These are phyloP conservation scores for Chauna torquata DNA, from an alignment of 2,113 vertebrate genomes.

Conservation along the genomic window DNA sequence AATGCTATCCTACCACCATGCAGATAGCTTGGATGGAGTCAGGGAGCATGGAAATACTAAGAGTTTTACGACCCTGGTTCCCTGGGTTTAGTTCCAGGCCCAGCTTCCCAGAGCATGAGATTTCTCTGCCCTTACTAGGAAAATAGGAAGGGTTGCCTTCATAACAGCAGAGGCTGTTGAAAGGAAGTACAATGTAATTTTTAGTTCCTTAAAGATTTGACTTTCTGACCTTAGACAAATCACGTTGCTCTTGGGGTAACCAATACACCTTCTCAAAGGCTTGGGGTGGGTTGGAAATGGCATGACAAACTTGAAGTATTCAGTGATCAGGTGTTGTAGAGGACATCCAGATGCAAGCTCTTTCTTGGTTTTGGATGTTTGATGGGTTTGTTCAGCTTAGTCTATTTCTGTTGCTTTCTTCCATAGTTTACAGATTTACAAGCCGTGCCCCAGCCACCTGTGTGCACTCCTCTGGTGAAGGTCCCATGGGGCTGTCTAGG, in stretches of 20 bases:
- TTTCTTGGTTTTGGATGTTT: background rate
- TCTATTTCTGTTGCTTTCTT: background rate
- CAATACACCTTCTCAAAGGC: background rate
- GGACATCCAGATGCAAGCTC: accelerated
- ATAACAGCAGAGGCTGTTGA: background rate
- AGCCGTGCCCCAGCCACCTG: background rate
- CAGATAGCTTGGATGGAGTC: background rate
- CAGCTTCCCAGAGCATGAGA: background rate
- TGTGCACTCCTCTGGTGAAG: accelerated
- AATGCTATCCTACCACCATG: background rate
- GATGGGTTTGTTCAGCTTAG: background rate
- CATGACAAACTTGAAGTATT: background rate
- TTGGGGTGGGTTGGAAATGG: background rate
- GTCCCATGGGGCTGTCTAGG: background rate
- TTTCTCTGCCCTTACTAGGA: background rate
- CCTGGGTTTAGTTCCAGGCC: background rate
- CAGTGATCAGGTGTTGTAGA: background rate
- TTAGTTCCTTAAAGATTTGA: background rate
- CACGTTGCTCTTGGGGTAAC: background rate
- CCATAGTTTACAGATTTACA: slow-evolving; percentile 46
- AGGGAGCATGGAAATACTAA: background rate
- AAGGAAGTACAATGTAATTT: background rate
- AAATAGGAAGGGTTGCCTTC: background rate
- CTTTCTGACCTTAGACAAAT: background rate
- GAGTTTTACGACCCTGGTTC: accelerated